Evolutionary conservation across 2,797 vertebrate species (phyloP).

Genomic region (Botia kubotai): DNA sequence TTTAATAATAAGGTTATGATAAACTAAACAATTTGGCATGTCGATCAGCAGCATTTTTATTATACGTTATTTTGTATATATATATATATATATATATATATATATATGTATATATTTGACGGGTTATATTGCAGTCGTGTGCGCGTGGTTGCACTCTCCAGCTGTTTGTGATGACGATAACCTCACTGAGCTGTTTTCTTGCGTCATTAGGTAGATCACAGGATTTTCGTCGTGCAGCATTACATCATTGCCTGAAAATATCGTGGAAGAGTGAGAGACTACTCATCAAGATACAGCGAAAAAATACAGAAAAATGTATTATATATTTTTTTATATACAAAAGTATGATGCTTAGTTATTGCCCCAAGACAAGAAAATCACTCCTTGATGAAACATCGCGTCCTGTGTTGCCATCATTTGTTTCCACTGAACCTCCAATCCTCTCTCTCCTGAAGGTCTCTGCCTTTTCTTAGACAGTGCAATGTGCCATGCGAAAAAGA

Average conservation of each 20-base stretch:
- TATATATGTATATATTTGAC: too few species aligned
- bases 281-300: not conserved
- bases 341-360: not conserved
- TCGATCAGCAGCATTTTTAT: too few species aligned
- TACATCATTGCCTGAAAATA: slow-evolving; percentile 2
- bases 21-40: too few species aligned
- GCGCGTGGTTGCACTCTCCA: not conserved
- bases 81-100: too few species aligned
- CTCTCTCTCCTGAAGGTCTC: slow-evolving; percentile 31
- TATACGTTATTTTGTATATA: too few species aligned
- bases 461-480: not conserved
- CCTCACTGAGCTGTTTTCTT: not conserved
- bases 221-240: not conserved
- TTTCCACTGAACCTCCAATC: slow-evolving; percentile 38
- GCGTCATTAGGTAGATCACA: not conserved
- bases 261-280: not conserved
- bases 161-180: too few species aligned
- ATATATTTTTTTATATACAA: too few species aligned
- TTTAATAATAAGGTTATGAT: not conserved
- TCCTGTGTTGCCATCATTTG: slow-evolving; percentile 15
- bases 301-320: not conserved
- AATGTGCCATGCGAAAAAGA: not conserved
- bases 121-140: not conserved
- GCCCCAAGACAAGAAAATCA: slow-evolving; percentile 8
- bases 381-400: slow-evolving; percentile 24